These are phyloP conservation scores for Nothoprocta pentlandii DNA, from an alignment of 2,113 vertebrate genomes.

Conservation along the genomic window DNA sequence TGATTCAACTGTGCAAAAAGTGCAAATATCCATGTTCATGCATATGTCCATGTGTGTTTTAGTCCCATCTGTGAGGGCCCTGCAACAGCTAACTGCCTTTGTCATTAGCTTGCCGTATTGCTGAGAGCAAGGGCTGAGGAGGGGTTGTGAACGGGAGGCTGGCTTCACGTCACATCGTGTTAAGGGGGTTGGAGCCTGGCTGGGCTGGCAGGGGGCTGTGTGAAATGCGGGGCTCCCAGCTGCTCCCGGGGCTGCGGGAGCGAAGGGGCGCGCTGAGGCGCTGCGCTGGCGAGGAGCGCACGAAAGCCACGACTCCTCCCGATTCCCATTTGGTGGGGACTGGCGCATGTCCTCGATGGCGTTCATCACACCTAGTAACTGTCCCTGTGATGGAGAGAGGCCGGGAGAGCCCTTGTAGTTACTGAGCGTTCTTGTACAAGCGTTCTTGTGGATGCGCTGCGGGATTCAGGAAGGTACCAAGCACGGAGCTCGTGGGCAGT, in stretches of 20 bases:
- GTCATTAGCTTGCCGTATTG: constrained; percentile 34
- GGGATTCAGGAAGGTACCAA: background rate
- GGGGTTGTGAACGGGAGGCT: constrained; percentile 21
- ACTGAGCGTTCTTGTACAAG: no score
- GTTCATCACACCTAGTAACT: background rate
- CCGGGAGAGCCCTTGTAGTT: background rate
- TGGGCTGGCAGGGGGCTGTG: constrained; percentile 16
- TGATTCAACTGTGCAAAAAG: background rate
- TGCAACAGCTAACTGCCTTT: background rate
- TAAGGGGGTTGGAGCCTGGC: constrained; percentile 37
- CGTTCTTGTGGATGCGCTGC: background rate
- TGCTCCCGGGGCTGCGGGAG: background rate
- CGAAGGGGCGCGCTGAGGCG: background rate
- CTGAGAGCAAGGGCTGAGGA: background rate
- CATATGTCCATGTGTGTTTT: background rate
- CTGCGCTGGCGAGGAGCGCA: constrained; percentile 22
- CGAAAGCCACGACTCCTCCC: background rate
- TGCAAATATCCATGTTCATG: background rate
- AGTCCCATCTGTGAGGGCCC: background rate
- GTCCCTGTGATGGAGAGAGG: background rate
- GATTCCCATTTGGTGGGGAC: constrained; percentile 35
- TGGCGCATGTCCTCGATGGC: constrained; percentile 2
- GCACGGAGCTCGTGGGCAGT: background rate
- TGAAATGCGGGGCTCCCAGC: background rate
- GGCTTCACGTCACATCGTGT: constrained; percentile 19